Evolutionary conservation across 2,113 vertebrate species (phyloP).

Genomic region (Bagarius yarrelli): DNA sequence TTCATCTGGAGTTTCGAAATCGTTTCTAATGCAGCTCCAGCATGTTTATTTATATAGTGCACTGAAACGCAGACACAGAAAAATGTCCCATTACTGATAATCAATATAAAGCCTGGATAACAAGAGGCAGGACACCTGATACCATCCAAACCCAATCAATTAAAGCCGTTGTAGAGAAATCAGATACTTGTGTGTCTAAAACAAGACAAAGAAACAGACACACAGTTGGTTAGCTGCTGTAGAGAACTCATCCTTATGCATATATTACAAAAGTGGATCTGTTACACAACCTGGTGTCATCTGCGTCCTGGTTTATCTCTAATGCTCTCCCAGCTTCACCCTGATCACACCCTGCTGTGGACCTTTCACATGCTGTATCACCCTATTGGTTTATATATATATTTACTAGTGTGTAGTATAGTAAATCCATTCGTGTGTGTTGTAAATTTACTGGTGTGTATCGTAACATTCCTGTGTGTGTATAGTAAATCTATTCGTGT

Average conservation of each 20-base stretch:
- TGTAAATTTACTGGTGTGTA: background rate
- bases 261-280: background rate
- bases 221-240: background rate
- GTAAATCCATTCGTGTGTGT: background rate
- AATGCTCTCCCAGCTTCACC: background rate
- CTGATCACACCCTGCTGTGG: background rate
- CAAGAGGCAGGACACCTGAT: slow-evolving; percentile 15
- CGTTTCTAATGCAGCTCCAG: background rate
- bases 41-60: slow-evolving; percentile 1
- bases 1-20: background rate
- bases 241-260: background rate
- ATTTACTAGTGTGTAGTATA: background rate
- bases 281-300: background rate
- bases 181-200: slow-evolving; percentile 15
- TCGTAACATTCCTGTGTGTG: background rate
- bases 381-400: background rate
- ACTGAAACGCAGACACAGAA: background rate
- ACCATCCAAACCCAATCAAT: slow-evolving; percentile 13
- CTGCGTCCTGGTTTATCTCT: background rate
- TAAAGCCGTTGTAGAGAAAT: slow-evolving; percentile 9
- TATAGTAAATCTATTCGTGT: background rate
- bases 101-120: slow-evolving; percentile 14
- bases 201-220: background rate
- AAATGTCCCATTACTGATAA: slow-evolving; percentile 12
- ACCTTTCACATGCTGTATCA: background rate